A percentile compares a stretch with the other conserved stretches of the same genome.
phyloP scores from a whole-genome alignment of 2,888 invertebrate species.

The Actias luna region DNA sequence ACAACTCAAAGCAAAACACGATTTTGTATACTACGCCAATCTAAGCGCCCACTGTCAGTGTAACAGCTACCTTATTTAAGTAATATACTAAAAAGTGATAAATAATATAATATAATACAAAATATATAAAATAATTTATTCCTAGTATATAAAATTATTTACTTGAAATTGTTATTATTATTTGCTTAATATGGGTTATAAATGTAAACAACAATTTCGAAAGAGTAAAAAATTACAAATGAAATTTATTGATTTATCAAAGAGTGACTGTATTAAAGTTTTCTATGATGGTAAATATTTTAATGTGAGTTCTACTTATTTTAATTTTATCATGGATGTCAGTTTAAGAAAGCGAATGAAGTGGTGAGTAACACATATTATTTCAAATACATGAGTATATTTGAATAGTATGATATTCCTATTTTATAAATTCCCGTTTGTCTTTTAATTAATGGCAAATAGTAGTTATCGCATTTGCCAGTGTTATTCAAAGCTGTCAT shows the following conservation, averaged over 20 bases:
- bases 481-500: background rate
- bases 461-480: background rate
- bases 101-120: background rate
- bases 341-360: background rate
- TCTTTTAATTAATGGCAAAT: background rate
- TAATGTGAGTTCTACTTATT: background rate
- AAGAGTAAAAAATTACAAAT: slow-evolving; percentile 11
- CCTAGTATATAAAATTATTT: background rate
- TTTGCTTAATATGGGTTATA: slow-evolving; percentile 28
- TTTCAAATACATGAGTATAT: background rate
- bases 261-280: background rate
- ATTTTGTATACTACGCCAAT: background rate
- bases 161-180: slow-evolving; percentile 19
- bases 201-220: slow-evolving; percentile 26
- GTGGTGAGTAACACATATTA: slow-evolving; percentile 3
- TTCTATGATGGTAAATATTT: background rate
- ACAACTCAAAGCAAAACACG: slow-evolving; percentile 14
- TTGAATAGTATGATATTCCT: background rate
- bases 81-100: background rate
- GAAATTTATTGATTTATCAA: slow-evolving; percentile 2
- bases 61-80: slow-evolving; percentile 7
- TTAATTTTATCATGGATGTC: background rate
- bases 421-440: background rate
- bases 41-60: background rate
- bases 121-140: background rate